These are phyloP conservation scores for Brotula barbata DNA, from an alignment of 2,797 vertebrate genomes.

Conservation along the genomic window DNA sequence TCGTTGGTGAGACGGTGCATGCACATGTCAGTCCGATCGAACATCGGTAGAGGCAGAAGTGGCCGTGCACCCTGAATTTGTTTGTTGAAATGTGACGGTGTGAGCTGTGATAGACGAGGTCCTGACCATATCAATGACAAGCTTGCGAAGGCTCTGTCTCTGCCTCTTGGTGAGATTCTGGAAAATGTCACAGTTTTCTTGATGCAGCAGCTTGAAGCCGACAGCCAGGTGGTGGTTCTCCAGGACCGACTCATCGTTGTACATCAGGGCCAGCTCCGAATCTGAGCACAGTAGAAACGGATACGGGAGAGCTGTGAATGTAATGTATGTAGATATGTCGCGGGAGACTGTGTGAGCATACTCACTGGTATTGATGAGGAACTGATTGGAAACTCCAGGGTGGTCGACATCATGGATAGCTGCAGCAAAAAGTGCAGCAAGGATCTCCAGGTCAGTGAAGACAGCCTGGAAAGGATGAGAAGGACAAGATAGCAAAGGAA, in stretches of 20 bases:
- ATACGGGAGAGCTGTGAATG: too few relatives aligned
- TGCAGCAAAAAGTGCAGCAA: constrained; percentile 96
- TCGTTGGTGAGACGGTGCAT: too few relatives aligned
- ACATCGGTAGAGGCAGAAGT: too few relatives aligned
- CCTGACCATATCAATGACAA: constrained; percentile 98
- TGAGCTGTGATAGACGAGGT: not conserved
- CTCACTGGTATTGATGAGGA: constrained; percentile 99
- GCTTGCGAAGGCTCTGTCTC: constrained; percentile 90
- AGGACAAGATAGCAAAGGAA: not conserved
- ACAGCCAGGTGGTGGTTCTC: constrained; percentile 98
- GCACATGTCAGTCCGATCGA: too few relatives aligned
- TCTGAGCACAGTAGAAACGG: too few relatives aligned
- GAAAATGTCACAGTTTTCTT: constrained; percentile 98
- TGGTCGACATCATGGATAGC: constrained; percentile 99
- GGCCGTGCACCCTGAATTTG: constrained; percentile 13
- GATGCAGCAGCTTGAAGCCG: constrained; percentile 97
- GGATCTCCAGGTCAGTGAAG: constrained; percentile 97
- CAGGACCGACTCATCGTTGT: constrained; percentile 97
- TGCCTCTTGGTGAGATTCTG: constrained; percentile 97
- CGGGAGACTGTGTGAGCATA: constrained; percentile 39
- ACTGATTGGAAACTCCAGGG: constrained; percentile 98
- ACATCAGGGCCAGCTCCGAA: constrained; percentile 97
- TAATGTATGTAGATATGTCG: constrained; percentile 9
- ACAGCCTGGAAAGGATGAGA: constrained; percentile 80
- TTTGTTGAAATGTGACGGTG: too few relatives aligned